Conservation (phyloP, 2,797 vertebrate species). For the Pseudochirops cupreus region DNA sequence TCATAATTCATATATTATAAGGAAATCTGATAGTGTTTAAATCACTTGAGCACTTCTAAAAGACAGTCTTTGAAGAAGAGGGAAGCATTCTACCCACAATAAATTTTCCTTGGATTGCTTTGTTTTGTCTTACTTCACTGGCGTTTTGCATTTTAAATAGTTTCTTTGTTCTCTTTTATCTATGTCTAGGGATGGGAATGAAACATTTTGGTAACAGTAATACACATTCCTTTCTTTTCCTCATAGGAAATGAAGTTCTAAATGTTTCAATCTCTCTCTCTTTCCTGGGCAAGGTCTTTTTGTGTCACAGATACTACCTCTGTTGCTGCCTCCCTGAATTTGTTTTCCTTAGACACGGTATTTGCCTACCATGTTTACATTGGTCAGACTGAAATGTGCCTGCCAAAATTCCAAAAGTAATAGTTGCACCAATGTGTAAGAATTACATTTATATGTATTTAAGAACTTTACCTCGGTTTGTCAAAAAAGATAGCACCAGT, state of each 20-base stretch:
- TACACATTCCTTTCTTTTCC: not conserved
- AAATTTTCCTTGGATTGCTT: slow-evolving; percentile 19
- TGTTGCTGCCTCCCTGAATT: not conserved
- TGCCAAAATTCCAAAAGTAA: not conserved
- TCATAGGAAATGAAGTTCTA: not conserved
- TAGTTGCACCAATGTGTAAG: not conserved
- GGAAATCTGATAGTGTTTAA: slow-evolving; percentile 19
- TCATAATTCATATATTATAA: not conserved
- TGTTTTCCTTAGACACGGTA: slow-evolving; percentile 12
- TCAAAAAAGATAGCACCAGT: not conserved
- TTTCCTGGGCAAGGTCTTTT: slow-evolving; percentile 25
- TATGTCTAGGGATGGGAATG: not conserved
- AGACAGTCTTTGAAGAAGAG: slow-evolving; percentile 28
- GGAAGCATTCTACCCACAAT: not conserved
- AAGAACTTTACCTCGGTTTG: not conserved
- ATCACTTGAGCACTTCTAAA: not conserved
- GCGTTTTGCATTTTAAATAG: slow-evolving; percentile 35
- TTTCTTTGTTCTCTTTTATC: slow-evolving; percentile 20
- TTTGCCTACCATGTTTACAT: slow-evolving; percentile 38
- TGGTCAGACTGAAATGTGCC: slow-evolving; percentile 3
- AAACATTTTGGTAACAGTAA: slow-evolving; percentile 27
- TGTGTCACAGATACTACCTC: not conserved
- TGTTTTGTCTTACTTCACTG: slow-evolving; percentile 6
- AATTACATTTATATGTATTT: not conserved
- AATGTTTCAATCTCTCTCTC: slow-evolving; percentile 24